Evolutionary conservation across 2,113 vertebrate genomes (phyloP).

Genomic region (Pyrgilauda ruficollis): DNA sequence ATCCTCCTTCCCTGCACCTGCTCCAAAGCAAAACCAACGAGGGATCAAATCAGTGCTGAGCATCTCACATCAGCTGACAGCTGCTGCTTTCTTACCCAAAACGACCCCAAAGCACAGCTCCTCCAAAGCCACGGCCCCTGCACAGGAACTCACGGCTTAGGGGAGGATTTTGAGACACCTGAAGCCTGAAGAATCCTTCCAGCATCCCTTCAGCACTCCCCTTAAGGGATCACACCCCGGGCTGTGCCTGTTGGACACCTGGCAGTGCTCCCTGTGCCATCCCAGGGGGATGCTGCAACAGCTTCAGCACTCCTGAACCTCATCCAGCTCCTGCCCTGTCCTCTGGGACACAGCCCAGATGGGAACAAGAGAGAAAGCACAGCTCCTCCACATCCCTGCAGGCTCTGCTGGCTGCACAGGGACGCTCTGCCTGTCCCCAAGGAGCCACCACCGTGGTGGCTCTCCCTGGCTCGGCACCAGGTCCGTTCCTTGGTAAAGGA

Average conservation of each 20-base stretch:
- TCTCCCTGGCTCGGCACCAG: fast-evolving
- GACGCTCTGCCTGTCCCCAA: not conserved
- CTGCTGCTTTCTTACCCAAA: not conserved
- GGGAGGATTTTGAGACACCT: not conserved
- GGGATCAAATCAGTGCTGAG: fast-evolving
- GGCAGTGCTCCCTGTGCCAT: not conserved
- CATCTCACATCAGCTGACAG: not conserved
- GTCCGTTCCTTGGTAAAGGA: fast-evolving
- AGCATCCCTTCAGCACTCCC: not conserved
- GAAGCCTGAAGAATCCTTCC: not conserved
- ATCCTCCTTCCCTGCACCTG: not conserved
- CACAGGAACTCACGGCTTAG: fast-evolving
- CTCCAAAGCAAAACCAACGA: not conserved
- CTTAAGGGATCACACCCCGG: fast-evolving
- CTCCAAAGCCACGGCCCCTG: not conserved
- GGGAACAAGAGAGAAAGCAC: not conserved
- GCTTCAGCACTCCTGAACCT: not conserved
- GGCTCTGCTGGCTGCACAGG: fast-evolving
- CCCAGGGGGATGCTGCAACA: not conserved
- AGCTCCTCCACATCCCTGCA: fast-evolving
- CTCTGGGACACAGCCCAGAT: not conserved
- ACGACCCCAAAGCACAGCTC: not conserved
- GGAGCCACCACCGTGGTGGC: fast-evolving
- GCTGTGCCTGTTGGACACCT: fast-evolving
- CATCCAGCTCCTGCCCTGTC: not conserved